These are phyloP conservation scores for Mungos mungo DNA, from an alignment of 2,113 vertebrate species.

Conservation along the genomic window DNA sequence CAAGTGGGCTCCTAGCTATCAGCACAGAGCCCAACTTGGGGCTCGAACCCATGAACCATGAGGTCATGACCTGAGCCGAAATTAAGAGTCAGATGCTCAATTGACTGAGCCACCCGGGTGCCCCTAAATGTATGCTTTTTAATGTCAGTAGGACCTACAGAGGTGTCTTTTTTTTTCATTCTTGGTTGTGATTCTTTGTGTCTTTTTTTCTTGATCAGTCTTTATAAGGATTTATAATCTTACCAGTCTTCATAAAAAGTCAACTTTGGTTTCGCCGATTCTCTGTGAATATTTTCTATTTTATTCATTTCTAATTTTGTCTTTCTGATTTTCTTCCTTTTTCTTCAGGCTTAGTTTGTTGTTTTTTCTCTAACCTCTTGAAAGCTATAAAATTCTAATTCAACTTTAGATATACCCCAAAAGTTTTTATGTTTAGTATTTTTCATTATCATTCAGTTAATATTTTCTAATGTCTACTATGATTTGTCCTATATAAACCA, in stretches of 20 bases:
- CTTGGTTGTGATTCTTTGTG: not conserved
- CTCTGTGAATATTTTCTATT: not conserved
- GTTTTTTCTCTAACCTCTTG: not conserved
- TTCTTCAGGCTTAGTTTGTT: not conserved
- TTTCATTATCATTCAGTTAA: not conserved
- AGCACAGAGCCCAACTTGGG: too few species aligned
- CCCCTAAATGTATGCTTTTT: not conserved
- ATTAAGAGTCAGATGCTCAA: too few species aligned
- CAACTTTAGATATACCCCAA: not conserved
- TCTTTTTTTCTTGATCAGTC: not conserved
- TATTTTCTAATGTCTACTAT: not conserved
- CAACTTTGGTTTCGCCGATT: not conserved
- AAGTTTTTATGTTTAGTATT: not conserved
- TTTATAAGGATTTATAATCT: not conserved
- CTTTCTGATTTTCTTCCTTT: constrained; percentile 20
- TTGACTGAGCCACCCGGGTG: too few species aligned
- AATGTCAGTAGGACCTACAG: not conserved
- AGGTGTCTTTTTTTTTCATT: not conserved
- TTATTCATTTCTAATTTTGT: constrained; percentile 30
- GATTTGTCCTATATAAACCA: not conserved
- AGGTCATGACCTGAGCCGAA: too few species aligned
- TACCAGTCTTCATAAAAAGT: not conserved
- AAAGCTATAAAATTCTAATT: not conserved
- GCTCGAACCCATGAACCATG: too few species aligned
- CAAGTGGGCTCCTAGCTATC: too few species aligned